Percentiles rank a stretch among this genome's conserved stretches.
Evolutionary conservation across 1,140 invertebrate genomes (phyloP).

Genomic region (Geopemphigus sp.): DNA sequence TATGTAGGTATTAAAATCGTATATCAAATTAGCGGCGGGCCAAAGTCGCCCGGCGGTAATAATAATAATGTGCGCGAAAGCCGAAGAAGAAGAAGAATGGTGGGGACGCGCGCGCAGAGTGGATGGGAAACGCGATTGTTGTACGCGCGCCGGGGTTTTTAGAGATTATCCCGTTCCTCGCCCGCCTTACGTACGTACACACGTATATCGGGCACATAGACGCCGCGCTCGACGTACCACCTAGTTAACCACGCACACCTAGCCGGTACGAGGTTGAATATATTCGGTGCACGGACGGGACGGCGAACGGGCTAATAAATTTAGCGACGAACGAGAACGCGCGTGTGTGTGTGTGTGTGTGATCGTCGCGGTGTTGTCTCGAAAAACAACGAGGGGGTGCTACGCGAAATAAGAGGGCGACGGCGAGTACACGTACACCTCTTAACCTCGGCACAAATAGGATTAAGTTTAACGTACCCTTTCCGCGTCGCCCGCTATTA

Average conservation of each 20-base stretch:
- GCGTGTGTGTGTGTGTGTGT: not conserved
- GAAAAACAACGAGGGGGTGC: slow-evolving; percentile 31
- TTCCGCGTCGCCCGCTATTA: not conserved
- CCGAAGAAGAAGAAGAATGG: too few relatives aligned
- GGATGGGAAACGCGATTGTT: not conserved
- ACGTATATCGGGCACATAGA: too few relatives aligned
- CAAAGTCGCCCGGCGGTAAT: too few relatives aligned
- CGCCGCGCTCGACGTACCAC: too few relatives aligned
- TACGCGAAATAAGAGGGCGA: too few relatives aligned
- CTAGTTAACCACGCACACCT: too few relatives aligned
- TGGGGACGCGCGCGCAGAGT: too few relatives aligned
- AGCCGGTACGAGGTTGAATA: too few relatives aligned
- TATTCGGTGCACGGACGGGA: too few relatives aligned
- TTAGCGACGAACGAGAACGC: slow-evolving; percentile 22
- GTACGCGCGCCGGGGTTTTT: slow-evolving; percentile 8
- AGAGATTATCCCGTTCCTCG: slow-evolving; percentile 40
- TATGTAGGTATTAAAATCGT: slow-evolving; percentile 2
- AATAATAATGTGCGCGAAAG: too few relatives aligned
- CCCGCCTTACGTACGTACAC: not conserved
- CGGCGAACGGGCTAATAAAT: slow-evolving; percentile 45
- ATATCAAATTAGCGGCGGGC: slow-evolving; percentile 26
- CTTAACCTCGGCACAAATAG: slow-evolving; percentile 48
- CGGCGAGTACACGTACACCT: too few relatives aligned
- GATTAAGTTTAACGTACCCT: slow-evolving; percentile 39
- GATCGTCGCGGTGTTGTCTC: not conserved